Percentiles rank a stretch among this genome's conserved stretches.
Evolutionary conservation across 2,888 invertebrate genomes (phyloP).

Genomic region (Caenorhabditis zanzibari): DNA sequence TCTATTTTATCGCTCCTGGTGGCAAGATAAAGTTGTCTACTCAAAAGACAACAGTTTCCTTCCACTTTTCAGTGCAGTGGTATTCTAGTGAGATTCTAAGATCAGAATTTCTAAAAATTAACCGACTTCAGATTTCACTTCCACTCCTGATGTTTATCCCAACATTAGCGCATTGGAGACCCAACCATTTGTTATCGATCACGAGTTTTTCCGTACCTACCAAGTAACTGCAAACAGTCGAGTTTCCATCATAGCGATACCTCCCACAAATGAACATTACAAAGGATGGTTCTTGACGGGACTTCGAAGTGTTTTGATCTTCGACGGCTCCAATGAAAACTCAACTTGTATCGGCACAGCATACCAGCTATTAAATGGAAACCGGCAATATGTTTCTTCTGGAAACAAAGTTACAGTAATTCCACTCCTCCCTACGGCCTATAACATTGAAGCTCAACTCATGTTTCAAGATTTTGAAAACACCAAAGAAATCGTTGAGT

Average conservation of each 20-base stretch:
- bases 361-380: neutral
- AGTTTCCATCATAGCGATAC: neutral
- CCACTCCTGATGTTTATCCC: neutral
- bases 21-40: neutral
- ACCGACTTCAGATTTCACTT: neutral
- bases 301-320: neutral
- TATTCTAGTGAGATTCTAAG: neutral
- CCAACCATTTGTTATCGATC: neutral
- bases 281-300: too few relatives aligned
- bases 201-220: too few relatives aligned
- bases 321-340: neutral
- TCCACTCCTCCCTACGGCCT: neutral
- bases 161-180: neutral
- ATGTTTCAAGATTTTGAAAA: conserved; percentile 16
- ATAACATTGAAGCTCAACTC: neutral
- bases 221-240: neutral
- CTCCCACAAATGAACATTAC: neutral
- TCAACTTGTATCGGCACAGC: neutral
- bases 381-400: neutral
- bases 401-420: neutral
- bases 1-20: neutral
- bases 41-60: neutral
- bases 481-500: neutral
- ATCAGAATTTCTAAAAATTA: neutral
- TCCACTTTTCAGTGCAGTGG: neutral